Percentiles rank a stretch among this genome's conserved stretches.
Evolutionary conservation across 2,888 invertebrate genomes (phyloP).

Genomic region (Lamellibrachia satsuma): DNA sequence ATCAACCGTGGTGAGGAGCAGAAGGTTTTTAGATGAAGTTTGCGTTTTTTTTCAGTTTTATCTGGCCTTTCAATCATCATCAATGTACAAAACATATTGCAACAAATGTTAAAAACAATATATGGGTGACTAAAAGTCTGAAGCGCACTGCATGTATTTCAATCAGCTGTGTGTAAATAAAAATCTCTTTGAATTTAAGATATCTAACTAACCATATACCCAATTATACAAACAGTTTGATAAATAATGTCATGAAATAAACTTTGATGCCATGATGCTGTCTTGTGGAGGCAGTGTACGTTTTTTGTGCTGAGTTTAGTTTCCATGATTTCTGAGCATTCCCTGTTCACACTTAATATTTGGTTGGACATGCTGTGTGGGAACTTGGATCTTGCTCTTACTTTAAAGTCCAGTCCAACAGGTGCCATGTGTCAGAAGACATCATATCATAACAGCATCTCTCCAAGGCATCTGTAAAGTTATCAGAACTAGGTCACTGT

Average conservation of each 20-base stretch:
- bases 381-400: background rate
- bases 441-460: background rate
- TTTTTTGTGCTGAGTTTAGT: too few relatives aligned
- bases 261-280: background rate
- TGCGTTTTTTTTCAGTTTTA: background rate
- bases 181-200: background rate
- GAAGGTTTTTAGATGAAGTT: background rate
- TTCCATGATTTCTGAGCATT: background rate
- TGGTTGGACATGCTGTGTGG: background rate
- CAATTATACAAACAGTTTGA: background rate
- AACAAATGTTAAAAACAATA: background rate
- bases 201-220: background rate
- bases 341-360: background rate
- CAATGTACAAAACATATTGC: background rate
- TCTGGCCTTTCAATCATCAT: background rate
- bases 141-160: background rate
- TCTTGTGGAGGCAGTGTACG: background rate
- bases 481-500: background rate
- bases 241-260: background rate
- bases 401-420: background rate
- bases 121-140: background rate
- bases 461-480: background rate
- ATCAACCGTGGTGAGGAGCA: background rate
- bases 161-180: background rate
- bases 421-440: background rate